Base-by-base conservation (phyloP, 2,888 invertebrate species). In the Serripes groenlandicus region DNA sequence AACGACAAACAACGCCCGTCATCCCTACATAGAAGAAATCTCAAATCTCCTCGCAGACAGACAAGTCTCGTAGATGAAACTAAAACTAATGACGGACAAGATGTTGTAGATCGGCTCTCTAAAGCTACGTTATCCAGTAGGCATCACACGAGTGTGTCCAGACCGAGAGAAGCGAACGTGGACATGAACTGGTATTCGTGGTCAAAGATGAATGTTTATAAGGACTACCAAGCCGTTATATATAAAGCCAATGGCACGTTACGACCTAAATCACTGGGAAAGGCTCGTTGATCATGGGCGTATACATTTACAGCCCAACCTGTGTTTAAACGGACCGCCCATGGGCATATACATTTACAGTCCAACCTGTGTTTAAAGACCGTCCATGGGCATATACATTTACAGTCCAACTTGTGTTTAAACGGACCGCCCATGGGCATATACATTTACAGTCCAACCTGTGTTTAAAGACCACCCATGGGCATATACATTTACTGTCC, bases 121-220 rank as follows among this genome's bases (percentile, higher is more conserved):
- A 82, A 83, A 56, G 88, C 87, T 4, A 89, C 89, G 9, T 28
- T 76, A n/a, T 83, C 88, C 11, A 87, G 88, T 54, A 85, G 76
- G 77, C 77, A 82, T 75, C 87, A 87, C 64, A 81, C 85, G 9
- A 77, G 81, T 0, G 32, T 77, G 62, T 78, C 79, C 49, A 79
- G 87, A 30, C 75, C 86, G n/a, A 58, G 88, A 30, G 87, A 86
- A 35, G 85, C 81, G 18, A 77, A 77, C 11, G 84, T 79, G n/a
- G 88, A 89, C 62, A 88, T 86, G 83, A 89, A 89, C 74, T 88
- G 83, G 71, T 89, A 88, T 62, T 88, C 88, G 0, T 89, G 89
- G 89, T 75, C 88, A 23, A 88, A 85, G 54, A 89, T 89, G 89
- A 87, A 87, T 23, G 86, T 88, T 18, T 89, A 89, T 62, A 88